A percentile compares a stretch with the other conserved stretches of the same genome.
Evolutionary conservation across 2,797 vertebrate species (phyloP).

Genomic region (Catamblyrhynchus diadema): DNA sequence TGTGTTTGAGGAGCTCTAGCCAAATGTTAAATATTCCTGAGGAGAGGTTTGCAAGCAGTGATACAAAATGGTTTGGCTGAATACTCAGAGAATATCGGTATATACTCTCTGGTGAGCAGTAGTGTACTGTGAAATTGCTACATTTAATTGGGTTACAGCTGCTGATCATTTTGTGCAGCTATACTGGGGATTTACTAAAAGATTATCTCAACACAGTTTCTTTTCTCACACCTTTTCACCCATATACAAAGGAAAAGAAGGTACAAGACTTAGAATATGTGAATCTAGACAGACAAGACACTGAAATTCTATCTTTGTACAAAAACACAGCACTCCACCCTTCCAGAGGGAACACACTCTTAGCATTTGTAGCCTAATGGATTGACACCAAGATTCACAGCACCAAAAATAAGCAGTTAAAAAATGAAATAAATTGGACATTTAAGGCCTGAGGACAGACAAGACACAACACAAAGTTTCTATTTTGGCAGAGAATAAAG

Average conservation of each 20-base stretch:
- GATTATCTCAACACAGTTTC: conserved; percentile 11
- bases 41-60: conserved; percentile 12
- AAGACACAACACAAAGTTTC: neutral
- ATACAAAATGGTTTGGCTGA: conserved; percentile 22
- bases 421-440: neutral
- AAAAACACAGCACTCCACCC: neutral
- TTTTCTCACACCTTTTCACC: conserved; percentile 35
- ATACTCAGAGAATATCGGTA: neutral
- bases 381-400: neutral
- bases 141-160: conserved; percentile 68
- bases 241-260: neutral
- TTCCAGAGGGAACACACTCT: neutral
- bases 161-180: conserved; percentile 63
- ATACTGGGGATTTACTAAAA: conserved; percentile 36
- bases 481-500: neutral
- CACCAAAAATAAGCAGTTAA: neutral
- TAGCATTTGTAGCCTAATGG: neutral
- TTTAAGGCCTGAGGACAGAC: neutral
- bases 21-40: conserved; percentile 41
- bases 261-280: neutral
- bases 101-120: conserved; percentile 16
- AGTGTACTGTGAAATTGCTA: conserved; percentile 23
- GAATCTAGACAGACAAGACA: neutral
- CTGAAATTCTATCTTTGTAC: neutral
- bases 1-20: conserved; percentile 39